Percentiles rank a stretch among this genome's conserved stretches.
Conservation (phyloP, 2,888 invertebrate genomes). For the Cheilosia soror region DNA sequence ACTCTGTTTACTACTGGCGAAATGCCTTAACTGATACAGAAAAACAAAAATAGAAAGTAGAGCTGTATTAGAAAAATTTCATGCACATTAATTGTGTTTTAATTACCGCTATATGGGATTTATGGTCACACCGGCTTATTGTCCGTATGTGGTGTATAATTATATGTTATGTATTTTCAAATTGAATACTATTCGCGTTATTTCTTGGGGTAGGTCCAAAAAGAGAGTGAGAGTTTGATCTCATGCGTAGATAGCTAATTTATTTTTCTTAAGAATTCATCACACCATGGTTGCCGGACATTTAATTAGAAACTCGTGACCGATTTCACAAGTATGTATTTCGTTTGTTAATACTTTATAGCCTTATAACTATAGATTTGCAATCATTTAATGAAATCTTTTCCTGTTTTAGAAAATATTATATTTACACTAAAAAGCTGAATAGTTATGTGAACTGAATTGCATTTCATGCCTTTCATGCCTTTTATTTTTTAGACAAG, state of each 20-base stretch:
- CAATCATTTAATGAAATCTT: no score
- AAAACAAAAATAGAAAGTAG: slow-evolving; percentile 67
- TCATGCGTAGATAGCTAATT: slow-evolving; percentile 4
- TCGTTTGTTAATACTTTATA: no score
- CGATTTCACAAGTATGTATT: no score
- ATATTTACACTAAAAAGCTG: no score
- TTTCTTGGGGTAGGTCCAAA: slow-evolving; percentile 30
- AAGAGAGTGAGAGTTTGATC: slow-evolving; percentile 40
- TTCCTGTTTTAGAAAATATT: no score
- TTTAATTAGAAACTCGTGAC: no score
- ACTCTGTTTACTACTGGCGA: slow-evolving; percentile 47
- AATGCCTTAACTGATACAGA: slow-evolving; percentile 51
- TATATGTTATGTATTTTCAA: slow-evolving; percentile 35
- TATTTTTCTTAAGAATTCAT: not conserved
- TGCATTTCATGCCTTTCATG: no score
- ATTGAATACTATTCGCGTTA: slow-evolving; percentile 9
- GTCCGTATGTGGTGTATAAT: slow-evolving; percentile 31
- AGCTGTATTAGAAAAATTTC: slow-evolving; percentile 62
- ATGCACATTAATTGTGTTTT: slow-evolving; percentile 68
- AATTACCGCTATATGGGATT: slow-evolving; percentile 68
- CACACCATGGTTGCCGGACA: no score
- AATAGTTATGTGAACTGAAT: no score
- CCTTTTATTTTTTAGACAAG: not conserved
- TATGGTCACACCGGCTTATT: slow-evolving; percentile 26
- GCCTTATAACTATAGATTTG: no score